Percentiles rank a stretch among this genome's conserved stretches.
These are phyloP conservation scores for Melanerpes formicivorus DNA, from an alignment of 2,113 vertebrate species.

Conservation along the genomic window DNA sequence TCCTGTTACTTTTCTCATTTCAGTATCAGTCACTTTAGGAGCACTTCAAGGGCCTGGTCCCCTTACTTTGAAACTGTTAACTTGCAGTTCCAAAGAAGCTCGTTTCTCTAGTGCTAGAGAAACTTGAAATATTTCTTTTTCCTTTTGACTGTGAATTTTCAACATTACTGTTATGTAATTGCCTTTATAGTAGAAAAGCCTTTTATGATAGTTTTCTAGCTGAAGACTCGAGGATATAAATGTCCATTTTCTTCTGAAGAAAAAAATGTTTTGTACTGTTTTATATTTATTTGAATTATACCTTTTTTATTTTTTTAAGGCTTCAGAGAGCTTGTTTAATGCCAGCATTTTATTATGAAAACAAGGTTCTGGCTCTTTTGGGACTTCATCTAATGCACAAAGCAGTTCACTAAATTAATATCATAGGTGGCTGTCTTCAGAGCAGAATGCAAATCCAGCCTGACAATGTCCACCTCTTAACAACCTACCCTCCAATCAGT, in stretches of 20 bases:
- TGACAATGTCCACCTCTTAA: background rate
- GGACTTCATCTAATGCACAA: background rate
- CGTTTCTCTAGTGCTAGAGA: background rate
- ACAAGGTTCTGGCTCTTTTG: slow-evolving; percentile 21
- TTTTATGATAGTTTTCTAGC: background rate
- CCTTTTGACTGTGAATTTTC: background rate
- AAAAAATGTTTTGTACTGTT: background rate
- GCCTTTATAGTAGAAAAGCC: background rate
- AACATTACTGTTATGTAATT: background rate
- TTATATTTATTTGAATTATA: slow-evolving; percentile 14
- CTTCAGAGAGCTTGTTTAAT: slow-evolving; percentile 36
- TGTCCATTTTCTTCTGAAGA: background rate
- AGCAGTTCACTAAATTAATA: background rate
- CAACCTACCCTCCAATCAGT: background rate
- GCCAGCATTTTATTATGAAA: slow-evolving; percentile 38
- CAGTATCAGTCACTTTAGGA: background rate
- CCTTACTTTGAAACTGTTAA: background rate
- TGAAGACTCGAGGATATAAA: background rate
- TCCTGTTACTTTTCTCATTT: background rate
- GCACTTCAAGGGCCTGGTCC: background rate
- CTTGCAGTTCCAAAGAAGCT: background rate
- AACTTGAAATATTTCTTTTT: background rate
- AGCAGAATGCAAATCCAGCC: slow-evolving; percentile 25
- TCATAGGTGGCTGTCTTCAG: slow-evolving; percentile 6
- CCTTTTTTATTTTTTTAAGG: background rate